Percentiles rank a stretch among this genome's conserved stretches.
phyloP scores from a whole-genome alignment of 1,140 invertebrate genomes.

The Parapsyche elsis region DNA sequence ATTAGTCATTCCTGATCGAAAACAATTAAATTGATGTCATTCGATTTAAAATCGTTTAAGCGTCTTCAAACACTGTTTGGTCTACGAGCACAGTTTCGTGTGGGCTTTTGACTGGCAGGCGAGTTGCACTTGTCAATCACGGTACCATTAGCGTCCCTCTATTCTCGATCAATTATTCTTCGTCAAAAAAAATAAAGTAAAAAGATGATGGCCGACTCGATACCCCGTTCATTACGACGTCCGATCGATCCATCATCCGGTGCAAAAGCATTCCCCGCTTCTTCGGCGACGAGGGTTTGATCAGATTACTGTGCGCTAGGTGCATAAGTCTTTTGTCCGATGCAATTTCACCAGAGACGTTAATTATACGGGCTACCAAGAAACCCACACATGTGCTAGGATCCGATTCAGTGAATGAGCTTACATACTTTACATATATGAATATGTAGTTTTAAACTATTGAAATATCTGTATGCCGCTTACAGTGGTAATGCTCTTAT shows the following conservation, averaged over 20 bases:
- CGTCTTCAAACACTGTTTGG: no score
- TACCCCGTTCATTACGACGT: conserved; percentile 47
- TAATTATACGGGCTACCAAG: no score
- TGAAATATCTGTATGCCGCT: no score
- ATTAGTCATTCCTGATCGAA: no score
- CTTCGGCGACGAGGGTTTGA: background rate
- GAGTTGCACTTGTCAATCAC: conserved; percentile 46
- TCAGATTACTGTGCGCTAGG: background rate
- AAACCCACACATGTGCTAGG: no score
- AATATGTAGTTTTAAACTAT: no score
- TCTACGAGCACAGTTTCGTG: background rate
- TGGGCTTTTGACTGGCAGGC: conserved; percentile 17
- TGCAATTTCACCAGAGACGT: background rate
- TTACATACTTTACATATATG: no score
- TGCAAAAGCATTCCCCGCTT: background rate
- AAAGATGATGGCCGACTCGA: conserved; percentile 23
- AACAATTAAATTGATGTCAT: no score
- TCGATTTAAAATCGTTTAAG: no score
- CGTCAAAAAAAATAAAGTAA: conserved; percentile 12
- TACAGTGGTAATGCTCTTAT: no score
- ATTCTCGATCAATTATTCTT: conserved; percentile 45
- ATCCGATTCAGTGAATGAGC: no score
- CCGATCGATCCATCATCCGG: conserved; percentile 48
- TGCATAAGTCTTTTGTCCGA: background rate
- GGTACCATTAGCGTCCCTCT: conserved; percentile 34